Conservation (phyloP, 2,888 invertebrate species). For the Cepaea hortensis region DNA sequence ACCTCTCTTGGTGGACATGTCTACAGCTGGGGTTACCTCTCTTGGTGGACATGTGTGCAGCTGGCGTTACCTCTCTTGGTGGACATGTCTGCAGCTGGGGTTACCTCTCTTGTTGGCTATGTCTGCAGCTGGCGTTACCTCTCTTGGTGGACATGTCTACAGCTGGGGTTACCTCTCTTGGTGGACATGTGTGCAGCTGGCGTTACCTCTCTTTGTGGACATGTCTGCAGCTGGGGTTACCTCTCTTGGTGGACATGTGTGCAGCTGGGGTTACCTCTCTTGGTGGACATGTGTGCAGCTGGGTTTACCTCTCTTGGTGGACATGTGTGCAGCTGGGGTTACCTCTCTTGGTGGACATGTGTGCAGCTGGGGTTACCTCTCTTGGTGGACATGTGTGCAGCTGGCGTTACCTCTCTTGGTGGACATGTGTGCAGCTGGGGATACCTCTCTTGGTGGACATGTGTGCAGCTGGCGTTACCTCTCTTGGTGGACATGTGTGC, state of each 20-base stretch:
- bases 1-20: conserved; percentile 71
- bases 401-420: conserved; percentile 70
- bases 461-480: conserved; percentile 65
- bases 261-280: conserved; percentile 64
- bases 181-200: conserved; percentile 69
- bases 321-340: conserved; percentile 67
- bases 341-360: conserved; percentile 71
- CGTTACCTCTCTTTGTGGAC: conserved; percentile 72
- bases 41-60: conserved; percentile 70
- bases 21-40: conserved; percentile 64
- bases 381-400: conserved; percentile 70
- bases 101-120: conserved; percentile 71
- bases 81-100: conserved; percentile 67
- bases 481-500: conserved; percentile 70
- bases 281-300: conserved; percentile 70
- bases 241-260: conserved; percentile 71
- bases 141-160: conserved; percentile 70
- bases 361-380: conserved; percentile 65
- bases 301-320: conserved; percentile 71
- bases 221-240: conserved; percentile 64
- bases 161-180: conserved; percentile 67
- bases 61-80: conserved; percentile 70
- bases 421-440: conserved; percentile 68
- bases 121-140: conserved; percentile 64
- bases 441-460: conserved; percentile 71